A percentile compares a stretch with the other conserved stretches of the same genome.
Evolutionary conservation across 2,888 invertebrate species (phyloP).

Genomic region (Idaea biselata): DNA sequence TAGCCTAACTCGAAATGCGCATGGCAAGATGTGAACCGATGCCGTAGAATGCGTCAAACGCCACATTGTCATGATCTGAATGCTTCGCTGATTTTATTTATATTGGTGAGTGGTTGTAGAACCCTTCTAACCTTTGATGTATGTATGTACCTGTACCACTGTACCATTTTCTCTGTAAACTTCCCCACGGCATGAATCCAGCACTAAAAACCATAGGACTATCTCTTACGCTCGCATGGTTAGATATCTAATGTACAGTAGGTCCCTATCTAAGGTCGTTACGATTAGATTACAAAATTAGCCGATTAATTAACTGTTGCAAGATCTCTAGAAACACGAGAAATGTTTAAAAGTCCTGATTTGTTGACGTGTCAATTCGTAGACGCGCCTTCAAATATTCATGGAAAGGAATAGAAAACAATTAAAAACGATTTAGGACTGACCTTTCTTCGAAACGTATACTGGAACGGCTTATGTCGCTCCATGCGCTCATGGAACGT

Average conservation of each 20-base stretch:
- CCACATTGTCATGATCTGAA: slow-evolving; percentile 43
- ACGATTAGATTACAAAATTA: background rate
- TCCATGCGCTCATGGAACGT: slow-evolving; percentile 93
- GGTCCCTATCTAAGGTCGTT: slow-evolving; percentile 9
- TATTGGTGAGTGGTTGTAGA: slow-evolving; percentile 59
- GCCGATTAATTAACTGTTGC: background rate
- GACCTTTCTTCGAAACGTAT: slow-evolving; percentile 90
- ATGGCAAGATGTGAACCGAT: slow-evolving; percentile 47
- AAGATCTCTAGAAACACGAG: background rate
- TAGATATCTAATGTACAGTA: background rate
- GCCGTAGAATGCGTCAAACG: slow-evolving; percentile 60
- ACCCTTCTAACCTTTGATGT: slow-evolving; percentile 22
- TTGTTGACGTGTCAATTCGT: background rate
- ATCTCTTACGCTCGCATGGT: background rate
- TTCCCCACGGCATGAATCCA: slow-evolving; percentile 34
- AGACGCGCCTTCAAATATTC: background rate
- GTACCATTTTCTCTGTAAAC: slow-evolving; percentile 20
- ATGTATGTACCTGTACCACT: slow-evolving; percentile 19
- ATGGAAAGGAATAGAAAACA: background rate
- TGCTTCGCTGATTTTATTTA: slow-evolving; percentile 39
- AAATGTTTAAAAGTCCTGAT: too few relatives aligned
- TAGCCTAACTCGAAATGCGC: slow-evolving; percentile 46
- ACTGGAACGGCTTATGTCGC: slow-evolving; percentile 91
- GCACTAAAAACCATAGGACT: slow-evolving; percentile 1
- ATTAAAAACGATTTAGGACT: slow-evolving; percentile 28